Evolutionary conservation across 2,888 invertebrate species (phyloP).

Genomic region (Diloba caeruleocephala): DNA sequence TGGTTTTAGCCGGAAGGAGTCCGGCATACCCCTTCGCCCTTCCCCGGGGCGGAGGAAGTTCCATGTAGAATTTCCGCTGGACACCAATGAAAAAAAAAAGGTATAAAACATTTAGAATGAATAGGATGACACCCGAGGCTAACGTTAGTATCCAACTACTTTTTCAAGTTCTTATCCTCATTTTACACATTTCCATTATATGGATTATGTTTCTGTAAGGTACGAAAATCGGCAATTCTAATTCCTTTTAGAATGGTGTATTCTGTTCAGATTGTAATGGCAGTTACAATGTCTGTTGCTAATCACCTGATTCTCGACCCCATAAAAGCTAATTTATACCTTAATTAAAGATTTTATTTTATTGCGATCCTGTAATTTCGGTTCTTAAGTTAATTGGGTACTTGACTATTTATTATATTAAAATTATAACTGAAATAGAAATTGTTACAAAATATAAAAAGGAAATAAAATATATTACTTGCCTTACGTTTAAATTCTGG

Average conservation of each 20-base stretch:
- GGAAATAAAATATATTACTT: not conserved
- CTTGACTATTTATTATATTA: slow-evolving; percentile 1
- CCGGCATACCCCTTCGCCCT: too few relatives aligned
- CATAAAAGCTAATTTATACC: slow-evolving; percentile 47
- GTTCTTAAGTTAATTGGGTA: slow-evolving; percentile 26
- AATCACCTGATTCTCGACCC: slow-evolving; percentile 49
- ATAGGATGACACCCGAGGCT: too few relatives aligned
- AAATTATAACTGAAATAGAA: not conserved
- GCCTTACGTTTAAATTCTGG: too few relatives aligned
- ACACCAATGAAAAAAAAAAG: too few relatives aligned
- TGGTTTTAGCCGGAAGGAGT: too few relatives aligned
- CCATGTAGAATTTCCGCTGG: too few relatives aligned
- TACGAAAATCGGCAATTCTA: slow-evolving; percentile 24
- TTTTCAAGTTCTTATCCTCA: not conserved
- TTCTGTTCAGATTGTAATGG: slow-evolving; percentile 34
- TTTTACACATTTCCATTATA: not conserved
- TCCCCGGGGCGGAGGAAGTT: too few relatives aligned
- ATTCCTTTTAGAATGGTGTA: slow-evolving; percentile 23
- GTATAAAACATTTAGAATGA: too few relatives aligned
- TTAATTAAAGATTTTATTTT: slow-evolving; percentile 53
- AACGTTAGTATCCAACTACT: too few relatives aligned
- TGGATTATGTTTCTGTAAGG: slow-evolving; percentile 1
- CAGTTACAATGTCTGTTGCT: slow-evolving; percentile 51
- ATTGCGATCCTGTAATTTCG: slow-evolving; percentile 35
- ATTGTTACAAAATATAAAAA: not conserved